Base-by-base conservation (phyloP, 2,797 vertebrate genomes). In the Adelosebastes latens region DNA sequence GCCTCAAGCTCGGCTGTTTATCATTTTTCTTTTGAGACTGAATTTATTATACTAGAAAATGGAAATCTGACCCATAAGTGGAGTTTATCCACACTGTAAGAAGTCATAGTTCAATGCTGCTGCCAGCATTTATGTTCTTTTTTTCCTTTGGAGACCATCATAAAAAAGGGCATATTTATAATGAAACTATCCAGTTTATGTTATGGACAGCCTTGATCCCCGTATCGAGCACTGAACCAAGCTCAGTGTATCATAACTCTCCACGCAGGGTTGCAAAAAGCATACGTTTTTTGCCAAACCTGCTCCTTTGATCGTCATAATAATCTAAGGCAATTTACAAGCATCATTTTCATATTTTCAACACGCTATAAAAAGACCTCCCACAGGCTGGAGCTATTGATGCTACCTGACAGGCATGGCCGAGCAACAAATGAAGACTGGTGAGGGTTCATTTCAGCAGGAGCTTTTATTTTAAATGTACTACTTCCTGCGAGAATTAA, bases 381-480 rank as follows among this genome's bases (percentile, higher is more conserved):
- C 25, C 25, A 5, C n/a, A 46, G 66, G 42, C n/a, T 12, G 16
- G 32, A 60, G 62, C 46, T 56, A 46, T 16, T 42, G 71, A 76
- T 46, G 63, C 42, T 11, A 18, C 56, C 65, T 75, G 74, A 83
- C 66, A 72, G 70, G 31, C 65, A 42, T 36, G 64, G 67, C 60
- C 3, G 20, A 66, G 67, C 68, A 29, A 31, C 62, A 64, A 46
- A 72, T 36, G 9, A 68, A 56, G 52, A 52, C 76, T 22, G 32
- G 2, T 8, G 31, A 69, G 42, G 61, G 16, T 59, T 78, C 6
- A n/a, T 42, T 32, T 56, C 13, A 55, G 61, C 27, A 20, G 22
- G 18, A 32, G 36, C 18, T 76, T 79, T 80, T 72, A 65, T 74
- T 68, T 67, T 81, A 58, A 78, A 78, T 85, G 18, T 29, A 20